Evolutionary conservation across 2,113 vertebrate genomes (phyloP).

Genomic region (Macquaria australasica): DNA sequence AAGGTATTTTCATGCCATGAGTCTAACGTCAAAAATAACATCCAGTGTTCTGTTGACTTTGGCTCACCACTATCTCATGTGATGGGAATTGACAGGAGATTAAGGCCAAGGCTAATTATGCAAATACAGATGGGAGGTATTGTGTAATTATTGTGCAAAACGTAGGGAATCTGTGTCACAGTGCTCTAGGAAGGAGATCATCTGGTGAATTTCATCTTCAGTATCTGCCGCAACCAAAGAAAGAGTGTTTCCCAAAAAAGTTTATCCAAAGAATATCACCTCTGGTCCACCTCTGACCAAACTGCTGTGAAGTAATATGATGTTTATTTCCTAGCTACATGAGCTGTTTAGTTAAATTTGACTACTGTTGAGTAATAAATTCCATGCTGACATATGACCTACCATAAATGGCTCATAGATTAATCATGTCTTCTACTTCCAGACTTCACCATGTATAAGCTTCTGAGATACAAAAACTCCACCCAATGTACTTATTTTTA

Average conservation of each 20-base stretch:
- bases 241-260: not conserved
- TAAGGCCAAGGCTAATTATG: not conserved
- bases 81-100: not conserved
- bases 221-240: not conserved
- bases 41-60: slow-evolving; percentile 16
- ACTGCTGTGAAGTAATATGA: not conserved
- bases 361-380: not conserved
- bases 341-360: not conserved
- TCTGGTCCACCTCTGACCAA: not conserved
- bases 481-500: slow-evolving; percentile 29
- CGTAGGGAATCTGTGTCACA: slow-evolving; percentile 11
- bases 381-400: not conserved
- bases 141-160: slow-evolving; percentile 4
- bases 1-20: not conserved
- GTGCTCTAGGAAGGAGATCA: not conserved
- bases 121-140: not conserved
- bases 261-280: not conserved
- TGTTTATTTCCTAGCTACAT: not conserved
- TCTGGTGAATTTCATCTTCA: not conserved
- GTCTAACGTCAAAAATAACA: not conserved
- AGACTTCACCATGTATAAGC: not conserved
- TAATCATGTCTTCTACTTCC: not conserved
- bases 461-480: slow-evolving; percentile 21
- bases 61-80: not conserved
- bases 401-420: not conserved